phyloP scores from a whole-genome alignment of 2,113 vertebrate genomes.

The Hyla sarda region DNA sequence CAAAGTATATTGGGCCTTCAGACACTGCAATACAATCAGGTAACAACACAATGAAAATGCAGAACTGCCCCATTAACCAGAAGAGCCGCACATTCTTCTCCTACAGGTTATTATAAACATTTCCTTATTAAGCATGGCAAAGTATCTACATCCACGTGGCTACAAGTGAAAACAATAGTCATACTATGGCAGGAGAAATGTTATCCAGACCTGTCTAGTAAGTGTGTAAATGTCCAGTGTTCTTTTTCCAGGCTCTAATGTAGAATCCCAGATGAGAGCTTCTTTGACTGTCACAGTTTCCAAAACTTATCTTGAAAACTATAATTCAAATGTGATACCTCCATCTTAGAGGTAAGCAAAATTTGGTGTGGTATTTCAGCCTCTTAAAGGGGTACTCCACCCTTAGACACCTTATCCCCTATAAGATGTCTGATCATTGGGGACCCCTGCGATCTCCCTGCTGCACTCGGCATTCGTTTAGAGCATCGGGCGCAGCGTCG shows the following conservation, averaged over 20 bases:
- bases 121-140: slow-evolving; percentile 46
- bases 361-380: no score
- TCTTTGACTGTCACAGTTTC: not conserved
- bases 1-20: not conserved
- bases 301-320: no score
- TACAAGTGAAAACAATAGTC: slow-evolving; percentile 10
- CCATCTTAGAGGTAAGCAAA: no score
- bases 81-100: slow-evolving; percentile 27
- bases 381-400: no score
- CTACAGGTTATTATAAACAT: slow-evolving; percentile 42
- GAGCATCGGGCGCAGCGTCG: no score
- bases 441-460: no score
- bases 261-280: not conserved
- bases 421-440: no score
- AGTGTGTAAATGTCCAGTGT: not conserved
- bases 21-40: not conserved
- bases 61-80: slow-evolving; percentile 25
- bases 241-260: not conserved
- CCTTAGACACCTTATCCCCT: no score
- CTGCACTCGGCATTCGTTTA: no score
- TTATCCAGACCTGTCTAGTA: slow-evolving; percentile 1
- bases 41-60: not conserved
- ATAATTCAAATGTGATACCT: no score
- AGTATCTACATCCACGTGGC: slow-evolving; percentile 1
- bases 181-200: slow-evolving; percentile 27